Conservation (phyloP, 2,797 vertebrate species). For the Trachurus trachurus region DNA sequence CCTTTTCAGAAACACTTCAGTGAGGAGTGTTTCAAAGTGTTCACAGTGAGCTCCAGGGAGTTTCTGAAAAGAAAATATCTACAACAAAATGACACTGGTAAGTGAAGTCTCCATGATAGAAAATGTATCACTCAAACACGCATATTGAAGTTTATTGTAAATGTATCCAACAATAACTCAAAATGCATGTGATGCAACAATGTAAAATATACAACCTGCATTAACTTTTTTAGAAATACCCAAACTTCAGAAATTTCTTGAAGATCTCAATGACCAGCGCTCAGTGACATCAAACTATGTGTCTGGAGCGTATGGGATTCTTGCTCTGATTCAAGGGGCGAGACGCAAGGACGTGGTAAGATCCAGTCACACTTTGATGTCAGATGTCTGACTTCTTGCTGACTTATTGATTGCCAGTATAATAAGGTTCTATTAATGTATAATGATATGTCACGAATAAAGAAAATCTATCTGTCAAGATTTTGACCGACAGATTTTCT, state of each 20-base stretch:
- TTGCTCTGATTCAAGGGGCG: conserved; percentile 64
- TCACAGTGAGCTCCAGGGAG: conserved; percentile 63
- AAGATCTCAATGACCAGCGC: conserved; percentile 46
- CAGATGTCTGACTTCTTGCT: too few species aligned
- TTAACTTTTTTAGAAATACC: conserved; percentile 55
- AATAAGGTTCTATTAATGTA: neutral
- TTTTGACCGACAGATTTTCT: too few species aligned
- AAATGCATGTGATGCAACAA: neutral
- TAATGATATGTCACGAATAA: too few species aligned
- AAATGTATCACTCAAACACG: neutral
- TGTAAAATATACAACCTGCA: fast-evolving
- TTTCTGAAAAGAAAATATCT: neutral
- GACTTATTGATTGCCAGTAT: too few species aligned
- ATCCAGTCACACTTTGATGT: neutral
- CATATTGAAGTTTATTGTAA: neutral
- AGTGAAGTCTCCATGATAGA: neutral
- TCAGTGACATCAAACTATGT: conserved; percentile 55
- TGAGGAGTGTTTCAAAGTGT: conserved; percentile 51
- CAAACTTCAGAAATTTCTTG: conserved; percentile 37
- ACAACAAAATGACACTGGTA: conserved; percentile 41
- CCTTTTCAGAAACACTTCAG: conserved; percentile 63
- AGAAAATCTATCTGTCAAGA: too few species aligned
- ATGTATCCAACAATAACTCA: neutral
- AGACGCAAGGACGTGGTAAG: conserved; percentile 17
- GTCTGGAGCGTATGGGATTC: conserved; percentile 62